phyloP scores from a whole-genome alignment of 2,113 vertebrate genomes.

The Meles meles region DNA sequence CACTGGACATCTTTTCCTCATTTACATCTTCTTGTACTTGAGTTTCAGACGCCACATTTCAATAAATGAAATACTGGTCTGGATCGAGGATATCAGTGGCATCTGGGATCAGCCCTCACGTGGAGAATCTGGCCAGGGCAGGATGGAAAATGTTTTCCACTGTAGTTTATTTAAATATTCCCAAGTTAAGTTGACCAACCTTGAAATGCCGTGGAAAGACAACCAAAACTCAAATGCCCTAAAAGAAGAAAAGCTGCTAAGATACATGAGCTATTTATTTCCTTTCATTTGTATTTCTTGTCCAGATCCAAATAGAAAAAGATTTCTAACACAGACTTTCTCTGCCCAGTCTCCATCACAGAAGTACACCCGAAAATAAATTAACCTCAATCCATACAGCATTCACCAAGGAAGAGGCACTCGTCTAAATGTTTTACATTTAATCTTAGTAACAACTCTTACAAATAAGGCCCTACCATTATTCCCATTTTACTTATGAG shows the following conservation, averaged over 20 bases:
- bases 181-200: conserved; percentile 30
- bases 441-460: not conserved
- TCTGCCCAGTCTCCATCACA: not conserved
- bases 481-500: not conserved
- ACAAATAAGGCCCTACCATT: not conserved
- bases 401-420: not conserved
- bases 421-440: not conserved
- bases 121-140: not conserved
- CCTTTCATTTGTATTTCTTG: not conserved
- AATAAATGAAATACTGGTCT: not conserved
- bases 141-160: conserved; percentile 41
- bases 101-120: not conserved
- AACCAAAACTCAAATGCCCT: not conserved
- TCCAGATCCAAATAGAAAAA: not conserved
- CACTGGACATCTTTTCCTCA: not conserved
- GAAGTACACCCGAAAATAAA: not conserved
- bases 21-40: not conserved
- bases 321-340: not conserved
- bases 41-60: not conserved
- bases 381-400: not conserved
- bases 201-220: conserved; percentile 34
- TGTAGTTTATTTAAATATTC: conserved; percentile 51
- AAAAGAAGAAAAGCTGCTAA: not conserved
- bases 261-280: not conserved
- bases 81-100: not conserved